Conservation (phyloP, 35 echinoderm and acorn worm species). For the Apostichopus parvimensis region DNA sequence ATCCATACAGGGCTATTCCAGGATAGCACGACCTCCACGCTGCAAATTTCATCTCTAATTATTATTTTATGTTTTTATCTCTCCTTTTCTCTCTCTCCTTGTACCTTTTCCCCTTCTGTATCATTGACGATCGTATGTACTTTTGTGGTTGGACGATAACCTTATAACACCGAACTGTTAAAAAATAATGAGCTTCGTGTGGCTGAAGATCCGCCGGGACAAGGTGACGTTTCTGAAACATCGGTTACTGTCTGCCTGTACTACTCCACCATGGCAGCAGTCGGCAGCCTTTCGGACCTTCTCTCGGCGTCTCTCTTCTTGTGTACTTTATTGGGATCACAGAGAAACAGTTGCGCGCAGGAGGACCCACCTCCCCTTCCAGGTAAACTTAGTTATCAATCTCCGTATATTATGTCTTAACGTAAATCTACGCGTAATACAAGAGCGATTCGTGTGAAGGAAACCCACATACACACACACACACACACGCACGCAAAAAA, state of each 20-base stretch:
- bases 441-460: no score
- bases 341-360: neutral
- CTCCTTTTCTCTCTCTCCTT: neutral
- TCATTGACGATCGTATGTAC: slow-evolving; percentile 34
- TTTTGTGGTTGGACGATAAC: slow-evolving; percentile 45
- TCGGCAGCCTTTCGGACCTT: neutral
- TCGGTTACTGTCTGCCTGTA: neutral
- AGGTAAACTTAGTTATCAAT: neutral
- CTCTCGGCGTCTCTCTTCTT: neutral
- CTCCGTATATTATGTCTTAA: no score
- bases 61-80: neutral
- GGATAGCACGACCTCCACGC: no score
- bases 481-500: no score
- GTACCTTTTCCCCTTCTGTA: neutral
- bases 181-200: neutral
- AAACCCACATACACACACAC: no score
- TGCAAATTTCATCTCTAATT: no score
- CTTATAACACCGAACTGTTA: neutral
- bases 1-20: no score
- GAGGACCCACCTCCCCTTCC: neutral
- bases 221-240: neutral
- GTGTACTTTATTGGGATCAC: neutral
- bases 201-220: neutral
- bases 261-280: neutral
- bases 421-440: no score